These are phyloP conservation scores for Pelobates fuscus DNA, from an alignment of 2,113 vertebrate genomes.

Conservation along the genomic window DNA sequence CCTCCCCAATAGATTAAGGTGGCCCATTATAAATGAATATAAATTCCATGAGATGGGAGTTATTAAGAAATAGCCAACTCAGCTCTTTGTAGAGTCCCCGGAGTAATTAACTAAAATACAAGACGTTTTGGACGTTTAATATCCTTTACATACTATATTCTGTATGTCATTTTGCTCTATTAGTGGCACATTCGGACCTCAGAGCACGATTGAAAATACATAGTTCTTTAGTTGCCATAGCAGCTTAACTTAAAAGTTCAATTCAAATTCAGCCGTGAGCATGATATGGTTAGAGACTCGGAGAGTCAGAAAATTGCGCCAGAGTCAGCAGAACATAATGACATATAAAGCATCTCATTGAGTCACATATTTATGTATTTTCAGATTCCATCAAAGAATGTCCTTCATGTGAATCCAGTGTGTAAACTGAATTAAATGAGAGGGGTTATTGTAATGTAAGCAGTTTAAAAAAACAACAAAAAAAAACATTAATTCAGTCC, in stretches of 20 bases:
- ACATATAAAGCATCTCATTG: neutral
- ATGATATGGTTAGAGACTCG: neutral
- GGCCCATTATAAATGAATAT: too few species aligned
- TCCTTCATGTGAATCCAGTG: neutral
- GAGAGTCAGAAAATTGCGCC: neutral
- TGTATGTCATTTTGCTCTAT: neutral
- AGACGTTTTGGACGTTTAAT: too few species aligned
- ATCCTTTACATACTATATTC: too few species aligned
- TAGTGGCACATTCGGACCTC: neutral
- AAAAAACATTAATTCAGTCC: neutral
- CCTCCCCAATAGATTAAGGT: too few species aligned
- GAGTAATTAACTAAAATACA: too few species aligned
- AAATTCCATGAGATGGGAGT: too few species aligned
- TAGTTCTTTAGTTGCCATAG: neutral
- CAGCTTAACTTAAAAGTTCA: neutral
- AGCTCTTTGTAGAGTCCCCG: too few species aligned
- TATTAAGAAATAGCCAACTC: too few species aligned
- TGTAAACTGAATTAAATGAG: neutral
- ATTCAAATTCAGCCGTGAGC: neutral
- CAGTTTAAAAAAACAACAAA: too few species aligned
- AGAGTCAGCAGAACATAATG: conserved; percentile 2
- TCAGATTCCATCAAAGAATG: neutral
- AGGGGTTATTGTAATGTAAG: neutral
- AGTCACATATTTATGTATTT: neutral
- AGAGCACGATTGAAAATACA: neutral